Conservation (phyloP, 2,888 invertebrate genomes). For the Falcaria lacertinaria region DNA sequence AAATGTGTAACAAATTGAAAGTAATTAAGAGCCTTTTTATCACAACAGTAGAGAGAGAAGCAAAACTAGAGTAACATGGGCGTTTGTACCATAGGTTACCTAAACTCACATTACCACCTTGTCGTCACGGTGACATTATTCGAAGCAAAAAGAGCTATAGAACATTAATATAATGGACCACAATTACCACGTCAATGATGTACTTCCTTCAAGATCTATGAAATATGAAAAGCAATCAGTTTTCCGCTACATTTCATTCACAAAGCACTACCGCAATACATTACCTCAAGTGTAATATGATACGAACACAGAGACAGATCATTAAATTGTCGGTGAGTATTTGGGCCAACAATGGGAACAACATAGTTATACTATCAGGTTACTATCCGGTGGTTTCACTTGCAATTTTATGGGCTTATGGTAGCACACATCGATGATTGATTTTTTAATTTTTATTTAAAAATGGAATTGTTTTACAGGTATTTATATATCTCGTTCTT, state of each 20-base stretch:
- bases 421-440: neutral
- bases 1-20: too few species aligned
- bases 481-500: too few species aligned
- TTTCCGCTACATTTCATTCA: conserved; percentile 34
- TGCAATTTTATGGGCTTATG: conserved; percentile 11
- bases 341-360: conserved; percentile 45
- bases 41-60: too few species aligned
- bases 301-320: conserved; percentile 39
- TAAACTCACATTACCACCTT: too few species aligned
- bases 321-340: conserved; percentile 63
- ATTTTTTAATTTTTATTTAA: neutral
- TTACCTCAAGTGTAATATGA: conserved; percentile 34
- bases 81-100: too few species aligned
- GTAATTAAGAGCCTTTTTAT: too few species aligned
- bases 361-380: conserved; percentile 53
- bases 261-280: conserved; percentile 29
- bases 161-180: too few species aligned
- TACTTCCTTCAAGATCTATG: neutral
- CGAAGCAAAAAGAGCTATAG: too few species aligned
- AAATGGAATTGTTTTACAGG: too few species aligned
- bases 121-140: too few species aligned
- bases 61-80: too few species aligned
- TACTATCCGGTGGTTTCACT: conserved; percentile 54
- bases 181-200: too few species aligned
- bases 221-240: conserved; percentile 16